phyloP scores from a whole-genome alignment of 2,888 invertebrate species.

The Himalopsyche anomala region DNA sequence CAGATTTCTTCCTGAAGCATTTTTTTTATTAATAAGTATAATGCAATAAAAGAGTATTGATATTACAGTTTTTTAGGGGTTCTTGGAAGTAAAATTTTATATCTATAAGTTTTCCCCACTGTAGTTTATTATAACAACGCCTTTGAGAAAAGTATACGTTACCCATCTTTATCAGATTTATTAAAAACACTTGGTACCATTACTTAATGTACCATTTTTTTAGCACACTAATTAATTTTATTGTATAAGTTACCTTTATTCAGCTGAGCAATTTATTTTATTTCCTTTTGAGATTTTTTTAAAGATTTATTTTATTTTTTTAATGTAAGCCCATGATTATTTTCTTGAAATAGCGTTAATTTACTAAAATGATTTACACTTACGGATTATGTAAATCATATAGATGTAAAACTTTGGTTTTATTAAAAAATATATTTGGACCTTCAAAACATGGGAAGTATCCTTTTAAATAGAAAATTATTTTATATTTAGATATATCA shows the following conservation, averaged over 20 bases:
- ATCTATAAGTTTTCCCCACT: not conserved
- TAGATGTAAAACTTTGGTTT: too few relatives aligned
- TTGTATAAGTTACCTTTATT: not conserved
- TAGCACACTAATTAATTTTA: not conserved
- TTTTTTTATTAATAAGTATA: constrained; percentile 42
- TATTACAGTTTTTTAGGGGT: constrained; percentile 41
- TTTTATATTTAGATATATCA: too few relatives aligned
- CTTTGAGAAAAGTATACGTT: not conserved
- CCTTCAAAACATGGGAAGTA: too few relatives aligned
- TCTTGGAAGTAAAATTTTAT: constrained; percentile 26
- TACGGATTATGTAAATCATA: too few relatives aligned
- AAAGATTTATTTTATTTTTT: too few relatives aligned
- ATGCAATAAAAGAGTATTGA: constrained; percentile 38
- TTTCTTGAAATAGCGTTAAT: too few relatives aligned
- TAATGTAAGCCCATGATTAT: too few relatives aligned
- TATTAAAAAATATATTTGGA: too few relatives aligned
- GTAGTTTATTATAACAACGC: not conserved
- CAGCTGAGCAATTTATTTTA: not conserved
- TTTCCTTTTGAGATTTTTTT: too few relatives aligned
- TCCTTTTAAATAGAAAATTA: too few relatives aligned
- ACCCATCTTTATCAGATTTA: not conserved
- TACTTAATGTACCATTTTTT: not conserved
- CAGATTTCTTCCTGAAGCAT: constrained; percentile 6
- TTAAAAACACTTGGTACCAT: not conserved
- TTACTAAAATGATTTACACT: too few relatives aligned